Evolutionary conservation across 2,797 vertebrate species (phyloP).

Genomic region (Acrossocheilus fasciatus): DNA sequence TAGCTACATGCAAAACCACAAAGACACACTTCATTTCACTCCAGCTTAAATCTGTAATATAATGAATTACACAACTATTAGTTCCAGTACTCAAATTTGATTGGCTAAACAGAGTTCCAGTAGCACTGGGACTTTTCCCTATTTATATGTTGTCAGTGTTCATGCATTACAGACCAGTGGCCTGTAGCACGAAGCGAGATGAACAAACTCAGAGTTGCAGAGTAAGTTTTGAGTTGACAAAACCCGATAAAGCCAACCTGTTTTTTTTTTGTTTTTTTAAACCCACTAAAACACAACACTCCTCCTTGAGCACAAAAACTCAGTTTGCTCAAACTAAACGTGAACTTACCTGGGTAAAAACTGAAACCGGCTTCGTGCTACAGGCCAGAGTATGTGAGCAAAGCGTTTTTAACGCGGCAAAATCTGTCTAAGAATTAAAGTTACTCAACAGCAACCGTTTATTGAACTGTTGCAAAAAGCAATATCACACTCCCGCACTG

Average conservation of each 20-base stretch:
- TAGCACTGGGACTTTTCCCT: neutral
- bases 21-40: too few relatives aligned
- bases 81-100: neutral
- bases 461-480: neutral
- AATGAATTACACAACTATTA: neutral
- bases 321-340: too few relatives aligned
- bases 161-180: neutral
- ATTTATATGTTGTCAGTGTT: neutral
- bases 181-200: too few relatives aligned
- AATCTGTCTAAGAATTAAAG: neutral
- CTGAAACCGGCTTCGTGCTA: too few relatives aligned
- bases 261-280: too few relatives aligned
- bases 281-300: too few relatives aligned
- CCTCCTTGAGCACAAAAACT: too few relatives aligned
- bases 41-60: neutral
- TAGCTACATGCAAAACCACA: neutral
- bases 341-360: too few relatives aligned
- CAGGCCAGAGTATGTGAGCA: neutral
- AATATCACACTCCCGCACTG: neutral
- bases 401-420: neutral
- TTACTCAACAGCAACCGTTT: neutral
- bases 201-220: too few relatives aligned
- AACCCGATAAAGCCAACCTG: too few relatives aligned
- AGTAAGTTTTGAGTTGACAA: too few relatives aligned
- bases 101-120: neutral